phyloP scores from a whole-genome alignment of 2,888 invertebrate species.

The Caenorhabditis japonica region DNA sequence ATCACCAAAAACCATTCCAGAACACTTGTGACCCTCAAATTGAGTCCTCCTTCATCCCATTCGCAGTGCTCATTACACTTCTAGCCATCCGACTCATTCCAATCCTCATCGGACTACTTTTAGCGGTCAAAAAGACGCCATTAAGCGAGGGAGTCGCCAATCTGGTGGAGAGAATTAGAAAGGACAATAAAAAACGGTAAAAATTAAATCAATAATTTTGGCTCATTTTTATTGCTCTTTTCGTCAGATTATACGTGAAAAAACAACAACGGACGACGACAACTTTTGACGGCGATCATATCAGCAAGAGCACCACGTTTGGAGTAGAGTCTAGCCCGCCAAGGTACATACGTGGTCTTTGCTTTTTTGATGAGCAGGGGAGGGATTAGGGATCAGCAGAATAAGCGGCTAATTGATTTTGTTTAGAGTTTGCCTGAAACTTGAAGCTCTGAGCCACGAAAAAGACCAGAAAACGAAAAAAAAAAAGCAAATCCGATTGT shows the following conservation, averaged over 20 bases:
- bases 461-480: too few species aligned
- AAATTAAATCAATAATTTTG: not conserved
- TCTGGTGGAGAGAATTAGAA: constrained; percentile 60
- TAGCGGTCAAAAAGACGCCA: constrained; percentile 65
- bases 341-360: constrained; percentile 16
- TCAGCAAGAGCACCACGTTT: constrained; percentile 61
- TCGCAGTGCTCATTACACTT: constrained; percentile 62
- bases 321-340: constrained; percentile 51
- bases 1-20: too few species aligned
- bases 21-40: constrained; percentile 76
- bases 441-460: too few species aligned
- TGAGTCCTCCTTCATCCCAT: constrained; percentile 66
- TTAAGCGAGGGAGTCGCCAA: constrained; percentile 64
- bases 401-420: constrained; percentile 24
- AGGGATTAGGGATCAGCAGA: constrained; percentile 12
- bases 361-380: not conserved
- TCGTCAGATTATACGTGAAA: constrained; percentile 62
- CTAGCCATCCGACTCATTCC: constrained; percentile 65
- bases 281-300: constrained; percentile 47
- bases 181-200: constrained; percentile 49
- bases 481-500: not conserved
- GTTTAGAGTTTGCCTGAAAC: too few species aligned
- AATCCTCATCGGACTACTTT: constrained; percentile 62
- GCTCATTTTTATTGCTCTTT: not conserved
- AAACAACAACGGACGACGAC: constrained; percentile 57